Evolutionary conservation across 2,888 invertebrate genomes (phyloP).

Genomic region (Rhabditophanes sp.): DNA sequence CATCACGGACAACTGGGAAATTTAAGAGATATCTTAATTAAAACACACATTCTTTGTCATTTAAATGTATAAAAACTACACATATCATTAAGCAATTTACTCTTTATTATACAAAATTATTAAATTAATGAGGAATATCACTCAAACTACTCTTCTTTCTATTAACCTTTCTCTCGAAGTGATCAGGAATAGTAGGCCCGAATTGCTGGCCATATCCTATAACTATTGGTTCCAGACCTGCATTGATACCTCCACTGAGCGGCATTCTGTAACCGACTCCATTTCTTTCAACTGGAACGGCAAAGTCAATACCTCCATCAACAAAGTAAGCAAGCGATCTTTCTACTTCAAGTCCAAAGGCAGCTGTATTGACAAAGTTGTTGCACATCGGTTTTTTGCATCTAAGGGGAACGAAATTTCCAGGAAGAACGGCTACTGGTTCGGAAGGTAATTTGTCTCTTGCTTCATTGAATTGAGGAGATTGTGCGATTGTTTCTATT

Average conservation of each 20-base stretch:
- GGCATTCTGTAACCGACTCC: slow-evolving; percentile 35
- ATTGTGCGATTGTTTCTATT: slow-evolving; percentile 21
- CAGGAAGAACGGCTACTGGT: slow-evolving; percentile 31
- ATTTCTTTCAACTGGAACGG: slow-evolving; percentile 24
- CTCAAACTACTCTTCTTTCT: slow-evolving; percentile 5
- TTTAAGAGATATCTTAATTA: too few species aligned
- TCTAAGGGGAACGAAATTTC: slow-evolving; percentile 28
- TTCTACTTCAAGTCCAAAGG: slow-evolving; percentile 31
- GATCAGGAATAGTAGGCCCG: slow-evolving; percentile 27
- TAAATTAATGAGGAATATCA: too few species aligned
- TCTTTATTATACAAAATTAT: too few species aligned
- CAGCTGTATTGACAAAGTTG: slow-evolving; percentile 32
- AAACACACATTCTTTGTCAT: too few species aligned
- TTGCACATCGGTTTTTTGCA: slow-evolving; percentile 38
- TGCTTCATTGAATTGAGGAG: slow-evolving; percentile 27
- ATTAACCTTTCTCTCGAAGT: slow-evolving; percentile 8
- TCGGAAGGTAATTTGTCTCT: slow-evolving; percentile 25
- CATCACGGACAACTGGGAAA: too few species aligned
- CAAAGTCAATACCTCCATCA: slow-evolving; percentile 31
- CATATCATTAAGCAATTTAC: too few species aligned
- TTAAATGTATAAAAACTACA: too few species aligned
- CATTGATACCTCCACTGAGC: slow-evolving; percentile 27
- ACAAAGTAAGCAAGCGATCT: slow-evolving; percentile 30
- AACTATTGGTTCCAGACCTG: slow-evolving; percentile 30
- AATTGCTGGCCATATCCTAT: slow-evolving; percentile 33